Base-by-base conservation (phyloP, 2,888 invertebrate species). In the Taphrorychus bicolor region DNA sequence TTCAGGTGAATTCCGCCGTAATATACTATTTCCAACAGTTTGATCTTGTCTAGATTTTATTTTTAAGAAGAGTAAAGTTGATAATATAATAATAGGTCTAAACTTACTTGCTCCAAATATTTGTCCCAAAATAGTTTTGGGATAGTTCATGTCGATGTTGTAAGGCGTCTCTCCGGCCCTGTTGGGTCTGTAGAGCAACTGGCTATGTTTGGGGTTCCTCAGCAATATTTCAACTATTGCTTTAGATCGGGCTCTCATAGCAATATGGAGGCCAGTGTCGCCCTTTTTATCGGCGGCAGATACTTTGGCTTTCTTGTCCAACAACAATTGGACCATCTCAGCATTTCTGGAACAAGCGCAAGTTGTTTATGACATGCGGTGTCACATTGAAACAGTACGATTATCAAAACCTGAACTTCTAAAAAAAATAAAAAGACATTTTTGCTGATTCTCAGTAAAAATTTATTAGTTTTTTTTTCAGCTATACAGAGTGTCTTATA, bases 91-190 rank as follows among this genome's bases (percentile, higher is more conserved):
- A n/a, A n/a, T n/a, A n/a, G n/a, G 16, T 41, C 32, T 7, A 22
- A 83, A 86, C 78, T 77, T 75, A 84, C 96, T 87, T 16, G 96
- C 94, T 22, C 97, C 97, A 82, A 97, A 97, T 77, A 98, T 95
- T 81, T 97, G 97, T 2, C 96, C 95, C 41, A 98, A 84, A 74
- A 98, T 96, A 0, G 97, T 95, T 83, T 96, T 96, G 77, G 95
- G 95, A 83, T 97, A 94, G 77, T 91, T 91, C 79, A 96, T 91
- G 84, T 99, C 99, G 75, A 99, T 96, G 79, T 94, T 97, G 83
- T 99, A 99, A 0, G 98, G 97, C 0, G 98, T 99, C 82, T 98
- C 98, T 53, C 97, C 97, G 14, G 91, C 87, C 77, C 94, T 91
- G 82, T 98, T 98, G 14, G 97, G 95, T 75, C 96, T 87, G 83